Evolutionary conservation across 2,113 vertebrate genomes (phyloP).

Genomic region (Passer domesticus): DNA sequence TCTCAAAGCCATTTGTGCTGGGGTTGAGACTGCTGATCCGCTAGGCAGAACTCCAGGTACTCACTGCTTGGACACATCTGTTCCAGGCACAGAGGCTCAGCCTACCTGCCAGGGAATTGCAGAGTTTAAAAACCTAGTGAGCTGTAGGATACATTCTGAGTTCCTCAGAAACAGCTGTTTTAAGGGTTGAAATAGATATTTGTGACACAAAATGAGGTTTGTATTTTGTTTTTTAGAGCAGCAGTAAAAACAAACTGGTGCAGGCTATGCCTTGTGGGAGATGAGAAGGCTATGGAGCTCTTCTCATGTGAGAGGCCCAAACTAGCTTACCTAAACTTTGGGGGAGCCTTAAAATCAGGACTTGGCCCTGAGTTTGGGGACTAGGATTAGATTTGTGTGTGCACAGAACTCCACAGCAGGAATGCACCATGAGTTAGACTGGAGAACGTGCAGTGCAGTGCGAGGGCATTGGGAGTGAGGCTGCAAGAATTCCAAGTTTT

Average conservation of each 20-base stretch:
- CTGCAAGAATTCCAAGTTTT: background rate
- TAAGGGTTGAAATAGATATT: background rate
- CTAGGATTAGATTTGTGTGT: background rate
- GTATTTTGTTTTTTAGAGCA: background rate
- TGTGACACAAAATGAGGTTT: background rate
- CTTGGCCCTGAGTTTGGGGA: background rate
- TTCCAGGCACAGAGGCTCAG: background rate
- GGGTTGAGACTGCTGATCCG: background rate
- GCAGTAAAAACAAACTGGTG: background rate
- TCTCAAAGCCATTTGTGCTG: background rate
- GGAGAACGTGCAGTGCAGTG: accelerated
- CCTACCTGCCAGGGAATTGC: background rate
- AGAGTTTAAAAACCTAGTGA: background rate
- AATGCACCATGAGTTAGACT: background rate
- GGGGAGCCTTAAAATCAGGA: background rate
- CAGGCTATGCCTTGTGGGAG: background rate
- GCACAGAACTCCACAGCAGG: background rate
- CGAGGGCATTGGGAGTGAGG: accelerated
- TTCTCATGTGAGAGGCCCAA: background rate
- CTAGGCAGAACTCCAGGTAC: background rate
- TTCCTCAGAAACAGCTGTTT: background rate
- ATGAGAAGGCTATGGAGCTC: background rate
- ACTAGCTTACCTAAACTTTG: background rate
- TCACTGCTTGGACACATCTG: accelerated
- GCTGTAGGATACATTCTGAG: background rate